Evolutionary conservation across 2,797 vertebrate genomes (phyloP).

Genomic region (Pipistrellus nathusii): DNA sequence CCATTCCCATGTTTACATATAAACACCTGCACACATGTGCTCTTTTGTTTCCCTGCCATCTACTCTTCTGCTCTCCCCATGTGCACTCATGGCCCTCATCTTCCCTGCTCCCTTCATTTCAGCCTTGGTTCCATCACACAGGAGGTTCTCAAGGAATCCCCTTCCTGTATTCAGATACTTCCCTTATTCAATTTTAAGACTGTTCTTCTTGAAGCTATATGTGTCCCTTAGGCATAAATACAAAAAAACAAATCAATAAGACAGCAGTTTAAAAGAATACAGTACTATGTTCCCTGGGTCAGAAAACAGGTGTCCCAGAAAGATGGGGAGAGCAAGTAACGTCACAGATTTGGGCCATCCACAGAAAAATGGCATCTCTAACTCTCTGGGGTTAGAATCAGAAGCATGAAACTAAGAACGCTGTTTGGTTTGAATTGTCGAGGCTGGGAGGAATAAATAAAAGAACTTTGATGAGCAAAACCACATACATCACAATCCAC

Average conservation of each 20-base stretch:
- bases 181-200: background rate
- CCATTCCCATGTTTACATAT: background rate
- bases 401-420: background rate
- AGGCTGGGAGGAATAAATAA: background rate
- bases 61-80: background rate
- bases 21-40: rapidly evolving
- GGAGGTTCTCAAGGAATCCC: background rate
- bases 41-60: rapidly evolving
- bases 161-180: background rate
- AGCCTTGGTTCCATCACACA: background rate
- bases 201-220: background rate
- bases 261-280: slow-evolving; percentile 12
- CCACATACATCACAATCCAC: background rate
- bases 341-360: background rate
- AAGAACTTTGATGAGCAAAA: background rate
- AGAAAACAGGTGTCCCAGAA: background rate
- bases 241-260: background rate
- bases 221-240: slow-evolving; percentile 5
- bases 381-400: background rate
- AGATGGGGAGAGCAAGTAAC: background rate
- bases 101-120: background rate
- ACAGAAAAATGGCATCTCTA: background rate
- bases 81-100: background rate
- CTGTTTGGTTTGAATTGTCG: background rate
- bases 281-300: background rate